Conservation (phyloP, 2,888 invertebrate species). For the Meiosimyza platycephala region DNA sequence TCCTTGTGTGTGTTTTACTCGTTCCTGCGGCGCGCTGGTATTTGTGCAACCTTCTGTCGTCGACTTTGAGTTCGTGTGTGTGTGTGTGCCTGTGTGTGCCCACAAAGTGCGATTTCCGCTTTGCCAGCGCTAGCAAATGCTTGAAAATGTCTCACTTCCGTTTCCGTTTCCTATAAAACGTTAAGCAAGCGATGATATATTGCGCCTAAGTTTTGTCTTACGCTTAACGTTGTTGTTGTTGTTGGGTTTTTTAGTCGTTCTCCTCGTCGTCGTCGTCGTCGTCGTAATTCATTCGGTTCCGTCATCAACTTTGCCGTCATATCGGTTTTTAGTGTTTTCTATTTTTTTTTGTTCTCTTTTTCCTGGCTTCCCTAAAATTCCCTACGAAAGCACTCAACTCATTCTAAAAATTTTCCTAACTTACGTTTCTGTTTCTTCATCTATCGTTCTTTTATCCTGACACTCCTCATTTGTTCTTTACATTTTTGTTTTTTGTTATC, state of each 20-base stretch:
- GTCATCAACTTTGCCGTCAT: too few relatives aligned
- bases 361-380: too few relatives aligned
- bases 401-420: too few relatives aligned
- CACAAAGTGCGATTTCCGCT: conserved; percentile 32
- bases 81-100: conserved; percentile 13
- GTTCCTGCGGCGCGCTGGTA: neutral
- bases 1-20: neutral
- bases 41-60: neutral
- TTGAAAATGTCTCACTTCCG: conserved; percentile 33
- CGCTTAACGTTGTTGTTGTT: neutral
- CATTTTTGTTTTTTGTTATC: too few relatives aligned
- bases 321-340: too few relatives aligned
- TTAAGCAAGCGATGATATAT: conserved; percentile 16
- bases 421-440: too few relatives aligned
- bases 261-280: too few relatives aligned
- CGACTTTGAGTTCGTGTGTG: neutral
- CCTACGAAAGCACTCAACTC: too few relatives aligned
- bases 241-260: neutral
- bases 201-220: conserved; percentile 4
- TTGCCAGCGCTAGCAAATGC: conserved; percentile 24
- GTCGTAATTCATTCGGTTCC: too few relatives aligned
- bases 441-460: too few relatives aligned
- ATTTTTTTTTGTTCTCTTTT: too few relatives aligned
- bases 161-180: conserved; percentile 20
- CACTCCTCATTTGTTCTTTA: too few relatives aligned